Percentiles rank a stretch among this genome's conserved stretches.
Conservation (phyloP, 1,140 invertebrate species). For the Bombus impatiens region DNA sequence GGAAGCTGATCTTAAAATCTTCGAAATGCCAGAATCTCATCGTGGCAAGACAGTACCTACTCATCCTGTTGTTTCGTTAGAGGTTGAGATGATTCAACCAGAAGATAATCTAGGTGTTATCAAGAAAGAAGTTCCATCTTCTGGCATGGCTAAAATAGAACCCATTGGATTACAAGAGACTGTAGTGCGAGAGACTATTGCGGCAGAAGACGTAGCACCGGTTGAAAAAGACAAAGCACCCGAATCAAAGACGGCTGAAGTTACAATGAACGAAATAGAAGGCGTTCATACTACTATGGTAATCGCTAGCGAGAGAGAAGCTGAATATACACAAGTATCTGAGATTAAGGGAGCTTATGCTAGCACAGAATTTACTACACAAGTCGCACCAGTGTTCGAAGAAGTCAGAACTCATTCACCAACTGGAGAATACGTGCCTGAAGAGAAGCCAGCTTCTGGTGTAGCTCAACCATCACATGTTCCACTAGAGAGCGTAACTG, state of each 20-base stretch:
- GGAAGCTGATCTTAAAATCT: slow-evolving; percentile 82
- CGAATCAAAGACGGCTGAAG: slow-evolving; percentile 79
- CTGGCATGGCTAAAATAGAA: slow-evolving; percentile 81
- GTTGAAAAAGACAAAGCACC: slow-evolving; percentile 74
- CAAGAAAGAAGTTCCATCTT: slow-evolving; percentile 73
- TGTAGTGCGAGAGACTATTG: slow-evolving; percentile 82
- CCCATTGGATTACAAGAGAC: slow-evolving; percentile 81
- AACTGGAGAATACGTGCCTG: slow-evolving; percentile 77
- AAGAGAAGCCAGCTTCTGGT: slow-evolving; percentile 74
- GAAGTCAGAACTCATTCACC: slow-evolving; percentile 82
- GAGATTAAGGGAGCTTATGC: slow-evolving; percentile 77
- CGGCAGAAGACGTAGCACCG: slow-evolving; percentile 79
- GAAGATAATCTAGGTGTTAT: slow-evolving; percentile 82
- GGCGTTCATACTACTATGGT: slow-evolving; percentile 83
- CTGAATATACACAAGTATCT: slow-evolving; percentile 73
- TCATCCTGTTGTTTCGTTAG: slow-evolving; percentile 83
- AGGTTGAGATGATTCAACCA: slow-evolving; percentile 84
- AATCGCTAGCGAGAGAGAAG: slow-evolving; percentile 80
- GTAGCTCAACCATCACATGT: slow-evolving; percentile 81
- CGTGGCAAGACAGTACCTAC: slow-evolving; percentile 82
- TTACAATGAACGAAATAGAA: slow-evolving; percentile 82
- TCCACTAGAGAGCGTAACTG: slow-evolving; percentile 81
- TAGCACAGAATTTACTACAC: slow-evolving; percentile 79
- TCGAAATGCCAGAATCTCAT: slow-evolving; percentile 83
- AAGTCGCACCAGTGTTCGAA: slow-evolving; percentile 81